Base-by-base conservation (phyloP, 2,888 invertebrate genomes). In the Rhagium mordax region DNA sequence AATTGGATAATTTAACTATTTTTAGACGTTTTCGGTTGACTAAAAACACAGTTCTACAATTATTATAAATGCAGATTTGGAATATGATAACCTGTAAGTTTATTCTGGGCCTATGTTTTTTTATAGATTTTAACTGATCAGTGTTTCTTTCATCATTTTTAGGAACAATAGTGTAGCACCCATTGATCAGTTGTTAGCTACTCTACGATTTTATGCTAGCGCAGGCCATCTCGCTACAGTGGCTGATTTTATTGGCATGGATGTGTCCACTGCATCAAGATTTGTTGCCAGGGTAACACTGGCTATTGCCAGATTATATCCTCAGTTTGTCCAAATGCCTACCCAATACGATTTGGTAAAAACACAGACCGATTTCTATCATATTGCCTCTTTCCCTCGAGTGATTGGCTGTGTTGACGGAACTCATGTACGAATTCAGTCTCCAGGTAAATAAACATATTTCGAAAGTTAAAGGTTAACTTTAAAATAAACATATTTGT, bases 371-470 rank as follows among this genome's bases (percentile, higher is more conserved):
- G 18, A 33, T 20, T 70, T 61, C 24, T 59, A 20, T 29, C 60
- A 61, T 13, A 51, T 72, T 27, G 69, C 68, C 41, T 16, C 49
- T 27, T 72, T 72, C 33, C 68, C 68, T 13, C 29, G 68, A 29
- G 59, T 68, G 20, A 60, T 61, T 24, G 66, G 61, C 24, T 51
- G 51, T 24, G 51, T 80, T 49, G 79, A 79, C 69, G 76, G 80
- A 53, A 79, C 78, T 1, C 77, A 79, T 60, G 61, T 79, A 4
- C 72, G 75, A 72, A 77, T 81, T 57, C 71, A 77, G 48, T 77
- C 80, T 16, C 76, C 78, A 10, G 61, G 61, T 61, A 61, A 24
- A n/a, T 49, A 49, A 49, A 49, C 49, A n/a, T n/a, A n/a, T n/a
- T n/a, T n/a, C n/a, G n/a, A n/a, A n/a, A n/a, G n/a, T n/a, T n/a